Base-by-base conservation (phyloP, 2,888 invertebrate species). In the Xestia xanthographa region DNA sequence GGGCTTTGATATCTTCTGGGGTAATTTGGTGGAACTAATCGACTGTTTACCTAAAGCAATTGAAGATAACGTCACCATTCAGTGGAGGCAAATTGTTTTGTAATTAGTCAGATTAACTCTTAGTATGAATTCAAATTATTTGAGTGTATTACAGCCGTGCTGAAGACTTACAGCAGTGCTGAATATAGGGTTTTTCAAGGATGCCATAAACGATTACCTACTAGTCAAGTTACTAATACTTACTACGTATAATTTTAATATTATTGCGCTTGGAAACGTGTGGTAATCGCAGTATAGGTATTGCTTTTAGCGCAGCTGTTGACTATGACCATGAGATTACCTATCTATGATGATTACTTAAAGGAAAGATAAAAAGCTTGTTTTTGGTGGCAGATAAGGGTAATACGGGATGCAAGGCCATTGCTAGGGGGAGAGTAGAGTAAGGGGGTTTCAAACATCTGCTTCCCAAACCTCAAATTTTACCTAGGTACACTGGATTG, bases 21-120 rank as follows among this genome's bases (percentile, higher is more conserved):
- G 41, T 22, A 53, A 82, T 65, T 79, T 58, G 43, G 63, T 43
- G 34, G 48, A 65, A 34, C 43, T 50, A 58, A 79, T 79, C 56
- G 58, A 4, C 34, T 62, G 17, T 62, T 53, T 41, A 43, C 12
- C 26, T 81, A 43, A 43, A 67, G 56, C 34, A 48, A 79, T 48
- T 38, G 22, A n/a, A 29, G 56, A 76, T 76, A 43, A 9, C 29
- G 58, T 66, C 14, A 56, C 66, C 14, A 56, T 67, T 41, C 34
- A 11, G 41, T 73, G 34, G 58, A 53, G 14, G 38, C 34, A 22
- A 38, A 22, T 62, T 38, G 1, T 62, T 60, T 62, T 38, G 2
- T 5, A 22, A 62, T 38, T 29, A 22, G 60, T 22, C 2, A 38
- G 5, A 62, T 29, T 12, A 62, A 22, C 38, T 38, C 38, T 12